A percentile compares a stretch with the other conserved stretches of the same genome.
These are phyloP conservation scores for Leistus spinibarbis DNA, from an alignment of 2,888 invertebrate species.

Conservation along the genomic window DNA sequence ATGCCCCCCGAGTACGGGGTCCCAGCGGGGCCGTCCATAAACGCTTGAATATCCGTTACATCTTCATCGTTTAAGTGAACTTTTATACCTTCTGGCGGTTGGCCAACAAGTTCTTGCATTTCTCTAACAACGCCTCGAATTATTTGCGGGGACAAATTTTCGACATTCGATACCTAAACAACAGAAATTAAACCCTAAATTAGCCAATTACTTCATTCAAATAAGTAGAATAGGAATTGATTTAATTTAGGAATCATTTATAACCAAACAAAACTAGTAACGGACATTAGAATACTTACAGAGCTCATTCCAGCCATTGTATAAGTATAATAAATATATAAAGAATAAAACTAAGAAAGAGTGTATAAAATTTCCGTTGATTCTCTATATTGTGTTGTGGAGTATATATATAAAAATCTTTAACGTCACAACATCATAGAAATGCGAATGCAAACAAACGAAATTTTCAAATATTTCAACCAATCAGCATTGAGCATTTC, in stretches of 20 bases:
- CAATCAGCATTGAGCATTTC: constrained; percentile 46
- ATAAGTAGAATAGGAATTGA: neutral
- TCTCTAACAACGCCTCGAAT: constrained; percentile 87
- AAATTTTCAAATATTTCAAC: constrained; percentile 49
- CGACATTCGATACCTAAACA: constrained; percentile 82
- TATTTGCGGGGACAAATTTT: constrained; percentile 93
- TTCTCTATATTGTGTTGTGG: constrained; percentile 25
- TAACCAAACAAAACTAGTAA: constrained; percentile 6
- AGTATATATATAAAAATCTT: constrained; percentile 41
- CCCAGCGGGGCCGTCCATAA: constrained; percentile 81
- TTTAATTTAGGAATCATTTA: neutral
- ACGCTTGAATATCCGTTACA: constrained; percentile 91
- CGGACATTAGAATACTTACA: constrained; percentile 28
- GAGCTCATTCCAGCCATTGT: constrained; percentile 40
- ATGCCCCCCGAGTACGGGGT: constrained; percentile 90
- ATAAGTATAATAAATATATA: neutral
- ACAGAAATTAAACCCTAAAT: neutral
- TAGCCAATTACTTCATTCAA: neutral
- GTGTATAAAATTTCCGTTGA: constrained; percentile 18
- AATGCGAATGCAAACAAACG: constrained; percentile 41
- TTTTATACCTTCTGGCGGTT: constrained; percentile 91
- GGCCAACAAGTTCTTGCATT: constrained; percentile 79
- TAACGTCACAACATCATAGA: constrained; percentile 43
- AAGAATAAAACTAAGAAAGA: neutral
- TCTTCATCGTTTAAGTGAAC: constrained; percentile 90